These are phyloP conservation scores for Eulemur rubriventer DNA, from an alignment of 2,797 vertebrate species.

Conservation along the genomic window DNA sequence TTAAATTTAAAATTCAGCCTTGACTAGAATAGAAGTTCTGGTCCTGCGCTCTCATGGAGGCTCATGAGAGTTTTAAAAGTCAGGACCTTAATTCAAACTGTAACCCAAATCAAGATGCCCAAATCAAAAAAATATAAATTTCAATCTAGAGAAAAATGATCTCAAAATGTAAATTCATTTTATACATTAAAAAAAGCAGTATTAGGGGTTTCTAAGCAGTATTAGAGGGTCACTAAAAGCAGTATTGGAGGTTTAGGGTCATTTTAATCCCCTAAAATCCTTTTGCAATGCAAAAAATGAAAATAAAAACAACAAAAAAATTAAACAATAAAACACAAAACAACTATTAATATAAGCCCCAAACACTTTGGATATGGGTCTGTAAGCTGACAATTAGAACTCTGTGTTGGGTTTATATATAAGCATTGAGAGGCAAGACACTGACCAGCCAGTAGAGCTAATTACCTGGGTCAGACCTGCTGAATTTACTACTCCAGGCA, in stretches of 20 bases:
- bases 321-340: background rate
- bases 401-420: background rate
- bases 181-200: background rate
- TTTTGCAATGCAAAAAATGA: background rate
- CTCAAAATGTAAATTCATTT: constrained; percentile 41
- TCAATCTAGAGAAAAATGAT: constrained; percentile 32
- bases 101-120: constrained; percentile 18
- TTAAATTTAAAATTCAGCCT: constrained; percentile 33
- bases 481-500: background rate
- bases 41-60: background rate
- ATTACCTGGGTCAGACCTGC: background rate
- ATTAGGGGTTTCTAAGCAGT: background rate
- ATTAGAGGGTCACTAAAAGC: background rate
- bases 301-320: background rate
- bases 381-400: background rate
- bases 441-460: background rate
- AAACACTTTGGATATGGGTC: background rate
- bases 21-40: constrained; percentile 12
- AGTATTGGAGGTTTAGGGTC: background rate
- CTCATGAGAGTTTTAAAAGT: constrained; percentile 48
- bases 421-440: background rate
- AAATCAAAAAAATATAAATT: constrained; percentile 61
- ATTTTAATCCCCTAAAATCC: constrained; percentile 3
- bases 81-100: constrained; percentile 44
- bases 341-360: background rate